phyloP scores from a whole-genome alignment of 2,888 invertebrate genomes.

The Gnatocerus cornutus region DNA sequence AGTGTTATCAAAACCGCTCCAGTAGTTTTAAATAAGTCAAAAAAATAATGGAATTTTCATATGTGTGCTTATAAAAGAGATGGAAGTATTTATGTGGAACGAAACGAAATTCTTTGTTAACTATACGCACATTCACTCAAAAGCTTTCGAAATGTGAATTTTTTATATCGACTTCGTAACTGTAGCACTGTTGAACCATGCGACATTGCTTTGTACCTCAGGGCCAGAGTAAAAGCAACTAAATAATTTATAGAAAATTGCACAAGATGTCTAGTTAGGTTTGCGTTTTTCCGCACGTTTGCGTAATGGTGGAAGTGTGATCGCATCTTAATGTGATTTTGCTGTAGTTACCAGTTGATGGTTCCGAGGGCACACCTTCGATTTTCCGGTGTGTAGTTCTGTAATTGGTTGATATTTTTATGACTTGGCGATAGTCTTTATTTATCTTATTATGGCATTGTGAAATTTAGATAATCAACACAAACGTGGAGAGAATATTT shows the following conservation, averaged over 20 bases:
- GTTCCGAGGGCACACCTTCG: not conserved
- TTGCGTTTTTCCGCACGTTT: constrained; percentile 25
- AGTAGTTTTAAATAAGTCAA: constrained; percentile 13
- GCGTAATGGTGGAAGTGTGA: not conserved
- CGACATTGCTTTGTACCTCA: constrained; percentile 45
- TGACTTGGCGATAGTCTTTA: constrained; percentile 10
- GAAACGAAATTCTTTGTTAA: constrained; percentile 39
- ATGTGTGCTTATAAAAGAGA: constrained; percentile 23
- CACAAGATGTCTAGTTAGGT: constrained; percentile 22
- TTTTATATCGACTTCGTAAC: constrained; percentile 40
- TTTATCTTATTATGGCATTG: not conserved
- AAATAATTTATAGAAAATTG: constrained; percentile 35
- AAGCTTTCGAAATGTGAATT: constrained; percentile 41
- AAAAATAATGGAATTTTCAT: constrained; percentile 33
- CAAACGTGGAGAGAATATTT: not conserved
- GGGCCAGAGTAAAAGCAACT: constrained; percentile 31
- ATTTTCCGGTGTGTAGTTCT: constrained; percentile 8
- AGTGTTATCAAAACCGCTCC: constrained; percentile 13
- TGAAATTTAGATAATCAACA: constrained; percentile 1
- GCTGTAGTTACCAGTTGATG: not conserved
- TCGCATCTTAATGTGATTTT: constrained; percentile 2
- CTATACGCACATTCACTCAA: constrained; percentile 43
- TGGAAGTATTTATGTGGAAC: constrained; percentile 30
- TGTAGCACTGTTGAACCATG: constrained; percentile 39
- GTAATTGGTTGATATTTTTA: constrained; percentile 15